phyloP scores from a whole-genome alignment of 2,797 vertebrate species.

The Leptodactylus fallax region DNA sequence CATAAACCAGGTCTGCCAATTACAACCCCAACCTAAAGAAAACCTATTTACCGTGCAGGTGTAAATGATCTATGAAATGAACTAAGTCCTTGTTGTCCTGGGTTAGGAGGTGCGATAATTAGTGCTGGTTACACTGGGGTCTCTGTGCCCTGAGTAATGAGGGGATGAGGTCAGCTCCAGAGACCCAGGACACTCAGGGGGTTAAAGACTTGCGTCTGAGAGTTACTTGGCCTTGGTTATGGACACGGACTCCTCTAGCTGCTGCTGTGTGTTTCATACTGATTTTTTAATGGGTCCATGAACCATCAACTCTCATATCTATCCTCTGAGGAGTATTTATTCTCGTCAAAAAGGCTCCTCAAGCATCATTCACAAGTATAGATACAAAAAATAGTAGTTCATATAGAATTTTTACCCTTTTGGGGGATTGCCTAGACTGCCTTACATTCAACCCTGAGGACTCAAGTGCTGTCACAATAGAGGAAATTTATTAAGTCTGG shows the following conservation, averaged over 20 bases:
- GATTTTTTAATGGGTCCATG: background rate
- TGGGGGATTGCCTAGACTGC: too few relatives aligned
- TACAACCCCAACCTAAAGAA: background rate
- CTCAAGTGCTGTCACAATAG: too few relatives aligned
- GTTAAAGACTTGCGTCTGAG: too few relatives aligned
- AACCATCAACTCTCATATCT: background rate
- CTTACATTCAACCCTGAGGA: too few relatives aligned
- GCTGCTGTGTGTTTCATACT: background rate
- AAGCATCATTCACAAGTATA: too few relatives aligned
- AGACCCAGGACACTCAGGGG: background rate
- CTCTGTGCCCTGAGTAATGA: constrained; percentile 16
- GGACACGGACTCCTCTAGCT: background rate
- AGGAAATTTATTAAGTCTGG: too few relatives aligned
- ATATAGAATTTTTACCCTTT: too few relatives aligned
- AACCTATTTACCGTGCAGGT: constrained; percentile 6
- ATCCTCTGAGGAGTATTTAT: too few relatives aligned
- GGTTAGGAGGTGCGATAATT: constrained; percentile 3
- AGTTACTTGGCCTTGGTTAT: background rate
- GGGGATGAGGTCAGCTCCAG: constrained; percentile 10
- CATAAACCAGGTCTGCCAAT: constrained; percentile 3
- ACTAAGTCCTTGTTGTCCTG: background rate
- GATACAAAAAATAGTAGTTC: too few relatives aligned
- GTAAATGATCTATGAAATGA: constrained; percentile 36
- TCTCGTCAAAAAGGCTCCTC: too few relatives aligned
- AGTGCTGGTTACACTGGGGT: constrained; percentile 7